Conservation (phyloP, 1,140 invertebrate species). For the Drosophila tsacasi region DNA sequence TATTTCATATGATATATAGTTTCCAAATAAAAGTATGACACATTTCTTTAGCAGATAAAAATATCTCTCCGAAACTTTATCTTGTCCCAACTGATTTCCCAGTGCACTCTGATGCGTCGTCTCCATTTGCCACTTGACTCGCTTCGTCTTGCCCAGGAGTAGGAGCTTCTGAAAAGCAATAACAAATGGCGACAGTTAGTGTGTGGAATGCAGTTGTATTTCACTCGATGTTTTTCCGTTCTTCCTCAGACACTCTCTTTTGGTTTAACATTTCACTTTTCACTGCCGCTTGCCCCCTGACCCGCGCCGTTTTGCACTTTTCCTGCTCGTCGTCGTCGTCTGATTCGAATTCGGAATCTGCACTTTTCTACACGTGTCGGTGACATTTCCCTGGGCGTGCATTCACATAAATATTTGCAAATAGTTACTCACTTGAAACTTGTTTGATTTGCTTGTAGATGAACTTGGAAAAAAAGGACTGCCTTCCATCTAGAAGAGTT, state of each 20-base stretch:
- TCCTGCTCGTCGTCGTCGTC: slow-evolving; percentile 14
- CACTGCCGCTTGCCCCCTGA: slow-evolving; percentile 9
- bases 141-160: not conserved
- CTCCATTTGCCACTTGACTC: slow-evolving; percentile 25
- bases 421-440: slow-evolving; percentile 26
- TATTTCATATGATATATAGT: not conserved
- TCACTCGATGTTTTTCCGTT: slow-evolving; percentile 6
- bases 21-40: not conserved
- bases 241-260: slow-evolving; percentile 13
- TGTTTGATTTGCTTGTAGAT: slow-evolving; percentile 23
- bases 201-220: slow-evolving; percentile 40
- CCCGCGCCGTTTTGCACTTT: slow-evolving; percentile 39
- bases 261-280: slow-evolving; percentile 63
- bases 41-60: not conserved
- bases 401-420: slow-evolving; percentile 41
- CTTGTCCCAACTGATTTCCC: not conserved
- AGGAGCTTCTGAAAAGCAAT: slow-evolving; percentile 48
- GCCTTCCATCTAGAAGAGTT: too few relatives aligned
- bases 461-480: not conserved
- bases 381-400: slow-evolving; percentile 39
- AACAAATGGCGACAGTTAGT: slow-evolving; percentile 69
- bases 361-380: slow-evolving; percentile 38
- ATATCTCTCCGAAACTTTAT: too few relatives aligned
- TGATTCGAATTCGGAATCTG: slow-evolving; percentile 18
- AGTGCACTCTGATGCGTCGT: not conserved